Evolutionary conservation across 1,140 invertebrate species (phyloP).

Genomic region (Samia ricini): DNA sequence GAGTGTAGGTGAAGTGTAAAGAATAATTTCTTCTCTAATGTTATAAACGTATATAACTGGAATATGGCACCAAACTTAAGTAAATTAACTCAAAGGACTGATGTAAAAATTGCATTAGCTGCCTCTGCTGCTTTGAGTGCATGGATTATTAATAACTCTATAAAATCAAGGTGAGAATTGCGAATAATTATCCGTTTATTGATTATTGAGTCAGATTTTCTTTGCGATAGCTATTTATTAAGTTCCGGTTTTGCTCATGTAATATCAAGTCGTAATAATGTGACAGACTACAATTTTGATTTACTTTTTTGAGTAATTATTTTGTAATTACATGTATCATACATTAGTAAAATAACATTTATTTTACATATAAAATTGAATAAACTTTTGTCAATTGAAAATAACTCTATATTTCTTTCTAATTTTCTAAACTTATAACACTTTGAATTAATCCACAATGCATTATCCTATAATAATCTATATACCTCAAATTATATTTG

Average conservation of each 20-base stretch:
- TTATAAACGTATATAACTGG: constrained; percentile 17
- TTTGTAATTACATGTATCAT: too few species aligned
- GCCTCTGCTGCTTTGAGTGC: constrained; percentile 64
- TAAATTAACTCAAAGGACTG: constrained; percentile 64
- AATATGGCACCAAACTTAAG: constrained; percentile 68
- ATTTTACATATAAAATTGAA: too few species aligned
- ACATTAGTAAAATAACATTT: too few species aligned
- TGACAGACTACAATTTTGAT: too few species aligned
- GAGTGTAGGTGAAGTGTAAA: background rate
- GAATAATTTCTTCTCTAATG: background rate
- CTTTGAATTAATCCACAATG: too few species aligned
- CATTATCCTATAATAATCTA: too few species aligned
- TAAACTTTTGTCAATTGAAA: too few species aligned
- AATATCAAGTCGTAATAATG: background rate
- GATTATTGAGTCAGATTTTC: background rate
- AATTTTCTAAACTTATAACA: too few species aligned
- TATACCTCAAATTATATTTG: too few species aligned
- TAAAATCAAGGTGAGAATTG: constrained; percentile 54
- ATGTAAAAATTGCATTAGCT: constrained; percentile 63
- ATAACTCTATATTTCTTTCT: too few species aligned
- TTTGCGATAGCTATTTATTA: background rate
- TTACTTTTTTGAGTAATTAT: too few species aligned
- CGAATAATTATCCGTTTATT: constrained; percentile 9
- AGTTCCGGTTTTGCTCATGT: background rate
- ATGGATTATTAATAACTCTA: constrained; percentile 56